Conservation (phyloP, 2,113 vertebrate genomes). For the Arizona elegans region DNA sequence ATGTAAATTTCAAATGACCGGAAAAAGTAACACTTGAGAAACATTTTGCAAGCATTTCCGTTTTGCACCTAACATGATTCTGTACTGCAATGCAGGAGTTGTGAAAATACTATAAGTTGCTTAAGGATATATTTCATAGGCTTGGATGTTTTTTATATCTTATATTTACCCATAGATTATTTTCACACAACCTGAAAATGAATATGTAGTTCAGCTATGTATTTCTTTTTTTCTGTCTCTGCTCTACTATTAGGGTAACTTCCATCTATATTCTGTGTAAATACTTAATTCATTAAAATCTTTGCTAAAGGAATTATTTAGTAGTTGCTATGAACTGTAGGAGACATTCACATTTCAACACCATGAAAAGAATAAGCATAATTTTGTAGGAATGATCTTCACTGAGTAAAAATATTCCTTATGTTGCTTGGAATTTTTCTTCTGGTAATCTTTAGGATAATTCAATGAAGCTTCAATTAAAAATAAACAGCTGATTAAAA, state of each 20-base stretch:
- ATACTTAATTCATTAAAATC: background rate
- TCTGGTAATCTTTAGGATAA: background rate
- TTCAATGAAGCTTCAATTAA: background rate
- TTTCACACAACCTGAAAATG: background rate
- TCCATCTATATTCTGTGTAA: background rate
- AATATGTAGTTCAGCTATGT: background rate
- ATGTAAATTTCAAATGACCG: background rate
- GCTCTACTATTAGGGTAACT: background rate
- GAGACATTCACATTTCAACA: background rate
- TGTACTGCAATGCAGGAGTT: background rate
- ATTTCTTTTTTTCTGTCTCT: background rate
- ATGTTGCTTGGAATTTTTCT: background rate
- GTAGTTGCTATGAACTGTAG: background rate
- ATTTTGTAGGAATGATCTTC: background rate
- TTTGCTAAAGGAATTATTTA: background rate
- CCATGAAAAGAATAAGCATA: background rate
- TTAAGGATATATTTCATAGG: background rate
- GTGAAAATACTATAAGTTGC: background rate
- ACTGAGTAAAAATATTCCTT: background rate
- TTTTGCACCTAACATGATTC: background rate
- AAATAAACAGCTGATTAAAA: background rate
- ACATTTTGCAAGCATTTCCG: background rate
- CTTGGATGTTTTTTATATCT: background rate
- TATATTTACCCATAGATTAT: background rate
- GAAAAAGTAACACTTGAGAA: background rate